Percentiles rank a stretch among this genome's conserved stretches.
Conservation (phyloP, 2,888 invertebrate species). For the Pocota personata region DNA sequence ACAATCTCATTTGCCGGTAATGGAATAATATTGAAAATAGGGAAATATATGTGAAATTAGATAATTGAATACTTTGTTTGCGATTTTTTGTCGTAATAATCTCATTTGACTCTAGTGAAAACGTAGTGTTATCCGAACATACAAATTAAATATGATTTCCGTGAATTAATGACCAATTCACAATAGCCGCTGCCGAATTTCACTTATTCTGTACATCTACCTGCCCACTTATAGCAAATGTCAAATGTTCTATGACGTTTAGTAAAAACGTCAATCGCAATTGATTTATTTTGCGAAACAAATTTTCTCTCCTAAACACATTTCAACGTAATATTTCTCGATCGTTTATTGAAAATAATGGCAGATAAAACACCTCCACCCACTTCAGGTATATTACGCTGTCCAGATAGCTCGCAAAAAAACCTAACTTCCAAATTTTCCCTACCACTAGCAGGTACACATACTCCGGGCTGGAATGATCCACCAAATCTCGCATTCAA, state of each 20-base stretch:
- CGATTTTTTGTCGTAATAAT: too few species aligned
- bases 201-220: conserved; percentile 12
- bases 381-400: conserved; percentile 30
- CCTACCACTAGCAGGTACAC: conserved; percentile 77
- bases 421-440: not conserved
- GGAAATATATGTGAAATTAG: too few species aligned
- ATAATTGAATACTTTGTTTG: too few species aligned
- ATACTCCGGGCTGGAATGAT: conserved; percentile 82
- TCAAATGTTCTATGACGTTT: conserved; percentile 54
- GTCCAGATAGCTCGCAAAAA: not conserved
- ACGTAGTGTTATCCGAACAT: too few species aligned
- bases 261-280: conserved; percentile 68
- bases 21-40: not conserved
- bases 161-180: not conserved
- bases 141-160: too few species aligned
- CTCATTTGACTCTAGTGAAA: too few species aligned
- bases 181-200: not conserved
- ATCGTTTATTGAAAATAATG: conserved; percentile 37
- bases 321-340: conserved; percentile 30
- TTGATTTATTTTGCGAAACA: conserved; percentile 73
- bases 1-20: not conserved
- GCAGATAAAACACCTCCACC: conserved; percentile 65
- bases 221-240: not conserved
- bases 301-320: conserved; percentile 54
- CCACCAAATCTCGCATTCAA: conserved; percentile 79